Percentiles rank a stretch among this genome's conserved stretches.
These are phyloP conservation scores for Microplitis demolitor DNA, from an alignment of 1,140 invertebrate species.

Conservation along the genomic window DNA sequence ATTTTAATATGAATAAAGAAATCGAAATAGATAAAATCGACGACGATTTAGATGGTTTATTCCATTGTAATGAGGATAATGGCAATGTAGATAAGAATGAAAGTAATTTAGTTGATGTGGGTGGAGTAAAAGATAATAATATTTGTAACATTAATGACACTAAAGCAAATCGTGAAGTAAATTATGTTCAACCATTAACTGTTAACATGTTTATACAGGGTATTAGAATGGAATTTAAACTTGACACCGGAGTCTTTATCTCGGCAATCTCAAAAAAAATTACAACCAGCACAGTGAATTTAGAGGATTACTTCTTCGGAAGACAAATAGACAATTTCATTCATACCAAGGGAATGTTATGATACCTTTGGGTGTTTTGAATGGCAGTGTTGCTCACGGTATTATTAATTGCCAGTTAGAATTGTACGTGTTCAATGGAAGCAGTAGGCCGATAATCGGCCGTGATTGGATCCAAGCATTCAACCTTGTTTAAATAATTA, in stretches of 20 bases:
- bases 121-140: no score
- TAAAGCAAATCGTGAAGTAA: no score
- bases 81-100: no score
- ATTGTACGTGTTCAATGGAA: conserved; percentile 18
- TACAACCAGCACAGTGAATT: background rate
- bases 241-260: conserved; percentile 16
- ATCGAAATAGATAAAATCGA: no score
- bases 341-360: conserved; percentile 10
- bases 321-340: conserved; percentile 8
- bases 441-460: conserved; percentile 18
- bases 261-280: conserved; percentile 16
- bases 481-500: no score
- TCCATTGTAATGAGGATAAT: no score
- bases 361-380: background rate
- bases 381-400: background rate
- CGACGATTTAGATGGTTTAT: no score
- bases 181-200: conserved; percentile 8
- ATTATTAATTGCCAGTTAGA: background rate
- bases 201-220: conserved; percentile 5
- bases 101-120: no score
- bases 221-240: conserved; percentile 8
- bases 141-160: background rate
- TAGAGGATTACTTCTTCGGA: background rate
- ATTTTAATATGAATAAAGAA: no score
- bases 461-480: conserved; percentile 7